phyloP scores from a whole-genome alignment of 1,140 invertebrate species.

The Muscidifurax raptorellus region DNA sequence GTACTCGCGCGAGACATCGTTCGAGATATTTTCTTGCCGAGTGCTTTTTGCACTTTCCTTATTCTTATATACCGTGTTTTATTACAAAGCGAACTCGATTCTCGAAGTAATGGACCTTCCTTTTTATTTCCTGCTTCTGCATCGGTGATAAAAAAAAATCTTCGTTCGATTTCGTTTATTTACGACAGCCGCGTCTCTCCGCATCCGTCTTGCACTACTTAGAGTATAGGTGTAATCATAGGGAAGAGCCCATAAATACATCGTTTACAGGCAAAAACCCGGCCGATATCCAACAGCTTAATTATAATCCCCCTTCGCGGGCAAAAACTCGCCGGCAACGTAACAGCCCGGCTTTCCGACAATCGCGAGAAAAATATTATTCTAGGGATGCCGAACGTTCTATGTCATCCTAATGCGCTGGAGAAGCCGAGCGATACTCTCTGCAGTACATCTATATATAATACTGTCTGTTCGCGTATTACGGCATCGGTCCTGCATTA shows the following conservation, averaged over 20 bases:
- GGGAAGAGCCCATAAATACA: not conserved
- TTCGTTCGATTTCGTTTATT: too few relatives aligned
- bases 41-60: not conserved
- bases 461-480: not conserved
- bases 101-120: too few relatives aligned
- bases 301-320: not conserved
- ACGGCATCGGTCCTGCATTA: slow-evolving; percentile 37
- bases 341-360: not conserved
- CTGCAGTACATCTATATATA: not conserved
- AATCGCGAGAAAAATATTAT: slow-evolving; percentile 36
- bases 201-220: not conserved
- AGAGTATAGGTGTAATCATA: not conserved
- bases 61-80: not conserved
- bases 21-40: not conserved
- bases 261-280: slow-evolving; percentile 16
- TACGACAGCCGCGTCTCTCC: too few relatives aligned
- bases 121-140: too few relatives aligned
- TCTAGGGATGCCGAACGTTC: slow-evolving; percentile 27
- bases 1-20: not conserved
- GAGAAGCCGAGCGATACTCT: not conserved
- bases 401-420: slow-evolving; percentile 45
- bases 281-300: not conserved
- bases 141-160: not conserved
- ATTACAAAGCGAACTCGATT: too few relatives aligned
- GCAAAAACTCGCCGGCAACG: not conserved